These are phyloP conservation scores for Quiscalus mexicanus DNA, from an alignment of 2,113 vertebrate species.

Conservation along the genomic window DNA sequence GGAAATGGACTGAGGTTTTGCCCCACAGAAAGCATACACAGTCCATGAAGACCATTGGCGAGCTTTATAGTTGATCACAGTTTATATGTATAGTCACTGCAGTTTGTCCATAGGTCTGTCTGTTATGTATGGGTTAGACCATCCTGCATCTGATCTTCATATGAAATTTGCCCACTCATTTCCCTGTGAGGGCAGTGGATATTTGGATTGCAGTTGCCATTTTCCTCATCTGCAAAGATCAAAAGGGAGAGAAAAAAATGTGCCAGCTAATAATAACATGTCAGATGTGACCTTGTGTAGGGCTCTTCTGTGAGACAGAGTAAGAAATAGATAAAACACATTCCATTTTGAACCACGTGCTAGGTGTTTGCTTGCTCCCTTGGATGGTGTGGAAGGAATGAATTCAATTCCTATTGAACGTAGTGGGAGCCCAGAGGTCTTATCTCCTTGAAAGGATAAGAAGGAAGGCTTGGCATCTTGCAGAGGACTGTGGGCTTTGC, in stretches of 20 bases:
- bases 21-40: neutral
- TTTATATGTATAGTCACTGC: neutral
- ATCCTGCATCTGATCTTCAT: neutral
- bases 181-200: neutral
- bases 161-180: neutral
- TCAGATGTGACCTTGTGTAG: neutral
- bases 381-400: neutral
- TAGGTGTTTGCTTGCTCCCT: neutral
- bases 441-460: neutral
- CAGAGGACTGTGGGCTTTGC: neutral
- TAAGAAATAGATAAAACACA: conserved; percentile 13
- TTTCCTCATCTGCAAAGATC: neutral
- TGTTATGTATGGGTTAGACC: neutral
- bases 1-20: neutral
- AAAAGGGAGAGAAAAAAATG: neutral
- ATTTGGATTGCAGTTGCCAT: neutral
- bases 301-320: neutral
- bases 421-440: neutral
- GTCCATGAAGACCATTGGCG: neutral
- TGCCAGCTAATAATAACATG: conserved; percentile 35
- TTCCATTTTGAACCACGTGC: neutral
- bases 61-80: neutral
- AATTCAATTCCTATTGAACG: neutral
- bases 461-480: neutral
- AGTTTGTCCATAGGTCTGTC: neutral